Base-by-base conservation (phyloP, 2,888 invertebrate species). In the Drosophila phalerata region DNA sequence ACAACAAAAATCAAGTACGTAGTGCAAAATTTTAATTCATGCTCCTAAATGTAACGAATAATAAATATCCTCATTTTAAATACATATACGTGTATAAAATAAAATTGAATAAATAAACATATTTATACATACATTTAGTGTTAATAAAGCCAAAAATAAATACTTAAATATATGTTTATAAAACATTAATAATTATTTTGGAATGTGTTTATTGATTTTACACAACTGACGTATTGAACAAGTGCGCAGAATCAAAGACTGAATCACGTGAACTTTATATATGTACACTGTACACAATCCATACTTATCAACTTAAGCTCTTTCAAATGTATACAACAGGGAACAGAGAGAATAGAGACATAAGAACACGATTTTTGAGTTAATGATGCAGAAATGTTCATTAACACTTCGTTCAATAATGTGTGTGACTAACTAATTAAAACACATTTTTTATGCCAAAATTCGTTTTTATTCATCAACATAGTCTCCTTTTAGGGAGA, bases 211-310 rank as follows among this genome's bases (percentile, higher is more conserved):
- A 63, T 63, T 47, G 62, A 63, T 63, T 63, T 63, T 47, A 17
- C 48, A 30, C 37, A 13, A 10, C 38, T 45, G 40, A 19, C 42
- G 55, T 60, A 40, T 25, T 47, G 25, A 15, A 2, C 10, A 3
- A 28, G 37, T 63, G 62, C 62, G 62, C 62, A 55, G 62, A 63
- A 55, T 63, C 62, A 9, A 28, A 32, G 19, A 22, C 38, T 30
- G 6, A 22, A 22, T 22, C 22, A 28, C 28, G 28, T 28, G 28
- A 8, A 28, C 6, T 25, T 25, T 4, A 28, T 8, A 28, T 8
- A 28, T 28, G 4, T 28, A 28, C n/a, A n/a, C n/a, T 28, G 28
- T 28, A 8, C 8, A 28, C 28, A 28, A 28, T 28, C 6, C 28
- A 28, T 28, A 28, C 28, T 28, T 28, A 5, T 28, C 8, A 28